Conservation (phyloP, 2,888 invertebrate species). For the Drosophila lacicola region DNA sequence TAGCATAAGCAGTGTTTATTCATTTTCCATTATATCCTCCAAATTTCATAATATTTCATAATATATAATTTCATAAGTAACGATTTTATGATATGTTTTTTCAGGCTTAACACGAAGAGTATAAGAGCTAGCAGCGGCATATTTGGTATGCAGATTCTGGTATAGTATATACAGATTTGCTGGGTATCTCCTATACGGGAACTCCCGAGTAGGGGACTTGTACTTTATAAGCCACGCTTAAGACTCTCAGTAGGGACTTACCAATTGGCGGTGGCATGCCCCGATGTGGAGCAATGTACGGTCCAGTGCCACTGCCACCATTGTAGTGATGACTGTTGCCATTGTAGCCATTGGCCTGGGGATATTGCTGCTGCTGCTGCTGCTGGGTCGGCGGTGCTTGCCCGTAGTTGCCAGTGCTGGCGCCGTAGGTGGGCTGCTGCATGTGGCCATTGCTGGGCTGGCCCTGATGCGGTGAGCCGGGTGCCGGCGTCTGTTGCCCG, state of each 20-base stretch:
- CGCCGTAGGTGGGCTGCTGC: conserved; percentile 75
- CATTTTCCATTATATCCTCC: too few species aligned
- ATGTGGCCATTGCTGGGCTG: conserved; percentile 75
- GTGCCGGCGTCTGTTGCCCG: conserved; percentile 79
- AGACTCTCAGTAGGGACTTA: conserved; percentile 41
- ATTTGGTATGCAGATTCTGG: too few species aligned
- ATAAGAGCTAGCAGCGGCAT: too few species aligned
- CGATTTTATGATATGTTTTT: too few species aligned
- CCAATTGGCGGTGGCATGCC: conserved; percentile 85
- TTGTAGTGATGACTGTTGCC: conserved; percentile 83
- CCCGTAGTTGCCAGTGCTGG: conserved; percentile 72
- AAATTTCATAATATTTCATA: too few species aligned
- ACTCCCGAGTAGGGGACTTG: too few species aligned
- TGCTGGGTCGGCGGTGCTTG: conserved; percentile 63
- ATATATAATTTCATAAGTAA: too few species aligned
- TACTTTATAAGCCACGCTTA: too few species aligned
- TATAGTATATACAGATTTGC: too few species aligned
- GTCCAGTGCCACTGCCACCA: conserved; percentile 83
- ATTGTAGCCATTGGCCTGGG: conserved; percentile 80
- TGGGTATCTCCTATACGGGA: too few species aligned
- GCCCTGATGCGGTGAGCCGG: conserved; percentile 80
- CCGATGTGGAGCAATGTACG: conserved; percentile 84
- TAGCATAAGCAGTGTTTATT: too few species aligned
- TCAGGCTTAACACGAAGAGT: too few species aligned
- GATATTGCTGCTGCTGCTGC: conserved; percentile 81